phyloP scores from a whole-genome alignment of 1,140 invertebrate species.

The Amphibalanus amphitrite region DNA sequence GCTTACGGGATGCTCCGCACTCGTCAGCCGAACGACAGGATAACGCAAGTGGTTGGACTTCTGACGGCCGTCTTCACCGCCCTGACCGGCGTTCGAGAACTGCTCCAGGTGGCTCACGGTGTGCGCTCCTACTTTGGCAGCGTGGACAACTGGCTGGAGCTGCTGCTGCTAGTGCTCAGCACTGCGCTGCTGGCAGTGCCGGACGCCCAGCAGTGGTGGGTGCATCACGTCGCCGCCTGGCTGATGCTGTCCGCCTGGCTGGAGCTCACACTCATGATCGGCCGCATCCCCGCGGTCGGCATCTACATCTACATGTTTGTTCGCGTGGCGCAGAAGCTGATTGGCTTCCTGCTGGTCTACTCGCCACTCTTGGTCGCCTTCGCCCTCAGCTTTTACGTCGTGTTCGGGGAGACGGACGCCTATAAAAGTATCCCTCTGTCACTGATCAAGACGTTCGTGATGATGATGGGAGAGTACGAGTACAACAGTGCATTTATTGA shows the following conservation, averaged over 20 bases:
- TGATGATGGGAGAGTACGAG: slow-evolving; percentile 20
- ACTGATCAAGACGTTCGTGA: slow-evolving; percentile 15
- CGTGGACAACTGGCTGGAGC: too few relatives aligned
- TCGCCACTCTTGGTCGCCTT: slow-evolving; percentile 13
- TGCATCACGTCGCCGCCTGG: slow-evolving; percentile 11
- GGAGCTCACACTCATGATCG: slow-evolving; percentile 15
- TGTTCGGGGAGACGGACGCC: slow-evolving; percentile 11
- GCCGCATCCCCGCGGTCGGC: slow-evolving; percentile 17
- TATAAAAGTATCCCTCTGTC: slow-evolving; percentile 10
- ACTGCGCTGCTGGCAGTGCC: too few relatives aligned
- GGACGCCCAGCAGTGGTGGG: too few relatives aligned
- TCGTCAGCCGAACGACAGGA: too few relatives aligned
- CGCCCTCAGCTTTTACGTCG: slow-evolving; percentile 15
- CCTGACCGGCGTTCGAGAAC: too few relatives aligned
- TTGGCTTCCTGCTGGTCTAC: slow-evolving; percentile 17
- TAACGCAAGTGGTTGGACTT: too few relatives aligned
- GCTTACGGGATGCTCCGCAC: slow-evolving; percentile 28
- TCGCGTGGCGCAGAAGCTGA: slow-evolving; percentile 15
- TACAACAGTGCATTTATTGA: slow-evolving; percentile 11
- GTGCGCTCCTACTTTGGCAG: too few relatives aligned
- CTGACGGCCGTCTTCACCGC: too few relatives aligned
- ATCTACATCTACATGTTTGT: too few relatives aligned
- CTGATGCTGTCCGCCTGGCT: slow-evolving; percentile 15
- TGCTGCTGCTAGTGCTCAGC: too few relatives aligned
- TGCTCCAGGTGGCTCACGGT: too few relatives aligned